Evolutionary conservation across 2,113 vertebrate species (phyloP).

Genomic region (Corythornis cristatus): DNA sequence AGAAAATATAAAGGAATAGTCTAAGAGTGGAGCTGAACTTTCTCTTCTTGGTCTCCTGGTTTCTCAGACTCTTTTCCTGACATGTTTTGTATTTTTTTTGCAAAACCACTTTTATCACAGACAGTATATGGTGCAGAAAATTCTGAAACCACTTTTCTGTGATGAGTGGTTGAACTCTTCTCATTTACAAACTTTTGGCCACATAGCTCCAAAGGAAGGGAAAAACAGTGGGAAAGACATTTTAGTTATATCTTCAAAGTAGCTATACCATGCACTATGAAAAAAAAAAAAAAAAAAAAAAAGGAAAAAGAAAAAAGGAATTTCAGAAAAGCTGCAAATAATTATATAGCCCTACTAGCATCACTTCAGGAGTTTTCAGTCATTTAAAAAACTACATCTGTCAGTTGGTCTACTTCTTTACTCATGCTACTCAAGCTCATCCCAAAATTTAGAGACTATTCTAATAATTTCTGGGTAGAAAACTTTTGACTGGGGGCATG

Average conservation of each 20-base stretch:
- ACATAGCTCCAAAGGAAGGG: neutral
- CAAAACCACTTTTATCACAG: neutral
- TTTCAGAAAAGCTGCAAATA: neutral
- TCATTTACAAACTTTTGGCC: neutral
- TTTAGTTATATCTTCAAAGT: neutral
- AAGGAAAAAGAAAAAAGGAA: accelerated
- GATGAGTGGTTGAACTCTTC: neutral
- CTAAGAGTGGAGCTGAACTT: neutral
- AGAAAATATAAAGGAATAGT: neutral
- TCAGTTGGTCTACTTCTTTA: neutral
- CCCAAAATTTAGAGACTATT: neutral
- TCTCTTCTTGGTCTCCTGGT: neutral
- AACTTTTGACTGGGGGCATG: neutral
- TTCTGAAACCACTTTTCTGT: neutral
- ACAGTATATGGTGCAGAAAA: neutral
- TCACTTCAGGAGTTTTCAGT: neutral
- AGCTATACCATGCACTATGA: neutral
- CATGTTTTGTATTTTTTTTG: neutral
- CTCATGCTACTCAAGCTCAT: neutral
- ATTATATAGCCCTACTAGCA: neutral
- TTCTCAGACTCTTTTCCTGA: neutral
- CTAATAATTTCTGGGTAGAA: neutral
- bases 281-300: neutral
- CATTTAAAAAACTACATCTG: neutral
- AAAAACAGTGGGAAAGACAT: neutral